A percentile compares a stretch with the other conserved stretches of the same genome.
Evolutionary conservation across 2,113 vertebrate genomes (phyloP).

Genomic region (Myanophis thanlyinensis): DNA sequence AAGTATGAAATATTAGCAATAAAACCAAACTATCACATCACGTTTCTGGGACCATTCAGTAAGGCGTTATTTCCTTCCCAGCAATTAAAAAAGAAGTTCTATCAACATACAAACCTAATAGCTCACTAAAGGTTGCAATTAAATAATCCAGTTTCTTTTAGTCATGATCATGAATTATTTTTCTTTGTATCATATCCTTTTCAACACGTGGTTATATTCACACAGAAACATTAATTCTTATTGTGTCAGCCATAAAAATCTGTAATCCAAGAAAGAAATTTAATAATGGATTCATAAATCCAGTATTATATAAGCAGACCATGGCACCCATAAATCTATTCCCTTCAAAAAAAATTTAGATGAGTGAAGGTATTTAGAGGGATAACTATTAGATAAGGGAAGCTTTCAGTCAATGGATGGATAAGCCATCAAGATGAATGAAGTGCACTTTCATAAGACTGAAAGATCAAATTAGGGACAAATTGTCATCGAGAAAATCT

Average conservation of each 20-base stretch:
- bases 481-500: neutral
- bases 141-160: conserved; percentile 38
- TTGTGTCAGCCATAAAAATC: conserved; percentile 36
- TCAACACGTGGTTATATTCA: neutral
- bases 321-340: neutral
- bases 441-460: neutral
- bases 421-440: neutral
- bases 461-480: neutral
- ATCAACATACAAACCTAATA: conserved; percentile 32
- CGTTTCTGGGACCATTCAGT: neutral
- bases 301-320: neutral
- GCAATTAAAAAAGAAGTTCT: conserved; percentile 27
- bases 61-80: neutral
- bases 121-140: neutral
- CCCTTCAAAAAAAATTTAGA: neutral
- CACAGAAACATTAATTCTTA: conserved; percentile 33
- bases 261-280: neutral
- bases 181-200: conserved; percentile 48
- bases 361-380: neutral
- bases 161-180: conserved; percentile 51
- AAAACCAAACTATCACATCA: neutral
- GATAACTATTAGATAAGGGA: neutral
- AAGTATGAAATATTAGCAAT: neutral
- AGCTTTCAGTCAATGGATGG: neutral
- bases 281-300: neutral